A percentile compares a stretch with the other conserved stretches of the same genome.
Conservation (phyloP, 2,888 invertebrate species). For the Coecobrya sp. region DNA sequence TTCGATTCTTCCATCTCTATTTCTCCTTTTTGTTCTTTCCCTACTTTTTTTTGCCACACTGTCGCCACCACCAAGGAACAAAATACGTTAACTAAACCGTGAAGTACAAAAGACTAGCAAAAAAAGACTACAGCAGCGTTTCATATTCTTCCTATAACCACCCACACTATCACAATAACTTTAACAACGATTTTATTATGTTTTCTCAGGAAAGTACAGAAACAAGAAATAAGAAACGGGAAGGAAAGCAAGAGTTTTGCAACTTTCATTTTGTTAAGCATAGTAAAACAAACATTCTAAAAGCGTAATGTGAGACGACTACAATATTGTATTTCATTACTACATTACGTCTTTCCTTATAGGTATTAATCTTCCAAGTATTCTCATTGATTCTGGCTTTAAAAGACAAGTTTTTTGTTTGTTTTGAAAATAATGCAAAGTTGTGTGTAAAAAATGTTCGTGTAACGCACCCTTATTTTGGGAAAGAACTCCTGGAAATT, state of each 20-base stretch:
- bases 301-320: background rate
- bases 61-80: background rate
- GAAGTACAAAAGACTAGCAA: background rate
- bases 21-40: background rate
- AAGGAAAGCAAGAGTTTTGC: background rate
- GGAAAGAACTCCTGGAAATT: conserved; percentile 95
- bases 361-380: background rate
- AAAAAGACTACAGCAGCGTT: background rate
- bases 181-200: background rate
- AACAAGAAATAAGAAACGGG: background rate
- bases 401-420: conserved; percentile 31
- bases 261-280: background rate
- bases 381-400: background rate
- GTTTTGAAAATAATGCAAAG: background rate
- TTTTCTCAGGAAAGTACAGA: background rate
- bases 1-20: background rate
- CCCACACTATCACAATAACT: background rate
- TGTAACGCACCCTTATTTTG: conserved; percentile 92
- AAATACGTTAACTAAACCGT: background rate
- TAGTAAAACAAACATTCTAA: background rate
- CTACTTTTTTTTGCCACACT: background rate
- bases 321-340: background rate
- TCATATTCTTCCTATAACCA: conserved; percentile 13
- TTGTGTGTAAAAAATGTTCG: conserved; percentile 3
- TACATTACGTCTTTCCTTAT: background rate